Base-by-base conservation (phyloP, 2,888 invertebrate genomes). In the Xanthia icteritia region DNA sequence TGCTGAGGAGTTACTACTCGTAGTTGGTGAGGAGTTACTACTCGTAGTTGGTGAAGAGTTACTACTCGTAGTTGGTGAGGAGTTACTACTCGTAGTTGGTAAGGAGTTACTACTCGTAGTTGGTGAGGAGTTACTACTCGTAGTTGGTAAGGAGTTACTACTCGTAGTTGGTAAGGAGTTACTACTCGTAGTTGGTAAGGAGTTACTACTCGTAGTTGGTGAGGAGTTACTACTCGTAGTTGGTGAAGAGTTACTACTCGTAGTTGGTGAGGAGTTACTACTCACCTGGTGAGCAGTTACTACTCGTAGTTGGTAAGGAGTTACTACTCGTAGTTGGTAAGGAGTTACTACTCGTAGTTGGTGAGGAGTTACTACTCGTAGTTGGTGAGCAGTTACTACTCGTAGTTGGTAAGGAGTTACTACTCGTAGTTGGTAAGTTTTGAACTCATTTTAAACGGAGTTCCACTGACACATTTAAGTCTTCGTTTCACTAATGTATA, bases 391-490 rank as follows among this genome's bases (percentile, higher is more conserved):
- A 3, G 45, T n/a, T 45, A 45, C 45, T 45, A 45, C 45, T 15
- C 17, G 48, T 17, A 42, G 11, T 20, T 20, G 20, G 20, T 20
- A 20, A 20, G 51, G 1, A 42, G 31, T 11, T 20, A 23, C 31
- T 23, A 9, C n/a, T 71, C 17, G 31, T 63, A 74, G 23, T 61
- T 70, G 11, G 17, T 23, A 65, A 65, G 58, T 65, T 79, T 81
- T 54, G 31, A 60, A 45, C 45, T 54, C 45, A 60, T 65, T 78
- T n/a, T 63, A 39, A 64, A 56, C 20, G 15, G 3, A 56, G 11
- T 15, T 71, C 56, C 39, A 23, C 54, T 61, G 60, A 69, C 42
- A 70, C 17, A 23, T 54, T 61, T 27, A 15, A 39, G n/a, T 51
- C 17, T 51, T 39, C 27, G 27, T 81, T 82, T 75, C 65, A 54